Percentiles rank a stretch among this genome's conserved stretches.
phyloP scores from a whole-genome alignment of 2,113 vertebrate species.

The Colaptes auratus region DNA sequence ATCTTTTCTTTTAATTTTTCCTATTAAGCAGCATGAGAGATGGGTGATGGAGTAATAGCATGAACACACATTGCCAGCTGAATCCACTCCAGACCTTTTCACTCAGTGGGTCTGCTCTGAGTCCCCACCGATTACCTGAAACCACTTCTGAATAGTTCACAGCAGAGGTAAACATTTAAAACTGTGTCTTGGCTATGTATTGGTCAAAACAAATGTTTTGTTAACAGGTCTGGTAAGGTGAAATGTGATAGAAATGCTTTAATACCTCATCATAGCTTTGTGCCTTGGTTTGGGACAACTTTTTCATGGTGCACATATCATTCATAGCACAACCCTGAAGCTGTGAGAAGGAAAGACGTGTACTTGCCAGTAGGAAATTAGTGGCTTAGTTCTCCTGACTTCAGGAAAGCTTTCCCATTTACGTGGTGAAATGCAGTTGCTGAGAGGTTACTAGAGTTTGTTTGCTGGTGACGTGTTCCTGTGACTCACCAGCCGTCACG shows the following conservation, averaged over 20 bases:
- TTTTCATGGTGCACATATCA: rapidly evolving
- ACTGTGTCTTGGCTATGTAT: neutral
- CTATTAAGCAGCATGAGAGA: neutral
- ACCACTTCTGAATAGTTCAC: neutral
- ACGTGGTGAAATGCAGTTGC: neutral
- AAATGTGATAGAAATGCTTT: neutral
- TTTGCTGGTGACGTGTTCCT: neutral
- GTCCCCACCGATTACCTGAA: neutral
- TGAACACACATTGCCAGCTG: neutral
- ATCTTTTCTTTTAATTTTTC: neutral
- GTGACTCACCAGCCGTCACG: neutral
- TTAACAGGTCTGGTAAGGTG: neutral
- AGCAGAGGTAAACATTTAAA: neutral
- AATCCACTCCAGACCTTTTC: neutral
- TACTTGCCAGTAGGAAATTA: neutral
- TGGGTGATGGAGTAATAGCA: neutral
- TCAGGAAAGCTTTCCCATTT: neutral
- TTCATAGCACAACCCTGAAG: neutral
- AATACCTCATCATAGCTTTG: neutral
- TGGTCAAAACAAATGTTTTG: neutral
- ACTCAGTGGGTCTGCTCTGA: neutral
- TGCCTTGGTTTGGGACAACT: neutral
- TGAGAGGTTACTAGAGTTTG: slow-evolving; percentile 43
- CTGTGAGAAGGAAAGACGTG: rapidly evolving
- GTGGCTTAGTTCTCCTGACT: neutral